Base-by-base conservation (phyloP, 2,797 vertebrate genomes). In the Dallia pectoralis region DNA sequence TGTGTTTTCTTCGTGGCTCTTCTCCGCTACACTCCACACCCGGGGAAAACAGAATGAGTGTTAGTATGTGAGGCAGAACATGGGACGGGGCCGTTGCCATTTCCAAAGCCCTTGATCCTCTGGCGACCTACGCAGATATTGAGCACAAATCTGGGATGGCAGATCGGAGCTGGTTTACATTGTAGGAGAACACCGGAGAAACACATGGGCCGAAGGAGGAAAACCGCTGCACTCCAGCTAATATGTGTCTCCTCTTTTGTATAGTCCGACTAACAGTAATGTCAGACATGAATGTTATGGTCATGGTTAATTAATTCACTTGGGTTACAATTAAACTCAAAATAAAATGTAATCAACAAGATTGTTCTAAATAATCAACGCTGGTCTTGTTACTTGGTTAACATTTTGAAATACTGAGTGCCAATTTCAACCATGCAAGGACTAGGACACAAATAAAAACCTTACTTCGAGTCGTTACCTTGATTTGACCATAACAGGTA, bases 61-160 rank as follows among this genome's bases (percentile, higher is more conserved):
- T 83, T 75, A 85, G 82, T 72, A 48, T 62, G 74, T 3, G 12
- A 84, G 74, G 80, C 68, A 75, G 78, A 88, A 73, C 80, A 84
- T 74, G 82, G 82, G 79, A 65, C 44, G 64, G 74, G 77, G 56
- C 73, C 71, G 67, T 40, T 78, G 77, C 73, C 70, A 68, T 80
- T 59, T 72, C 77, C 47, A 33, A 64, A 81, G 69, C 63, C 67
- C 74, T 67, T 79, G 79, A 82, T 84, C 75, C 71, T 3, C 53
- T 25, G 53, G 53, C 53, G 73, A 66, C 74, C 4, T n/a, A 71
- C 44, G 71, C 69, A 63, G 78, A 84, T 85, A 76, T 62, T 0
- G 61, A 78, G 65, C 74, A 67, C 36, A 36, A 25, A 73, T 79
- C 69, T 67, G 79, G 49, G 72, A 44, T 56, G 71, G 69, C 48